Evolutionary conservation across 2,888 invertebrate genomes (phyloP).

Genomic region (Drosophila acutilabella): DNA sequence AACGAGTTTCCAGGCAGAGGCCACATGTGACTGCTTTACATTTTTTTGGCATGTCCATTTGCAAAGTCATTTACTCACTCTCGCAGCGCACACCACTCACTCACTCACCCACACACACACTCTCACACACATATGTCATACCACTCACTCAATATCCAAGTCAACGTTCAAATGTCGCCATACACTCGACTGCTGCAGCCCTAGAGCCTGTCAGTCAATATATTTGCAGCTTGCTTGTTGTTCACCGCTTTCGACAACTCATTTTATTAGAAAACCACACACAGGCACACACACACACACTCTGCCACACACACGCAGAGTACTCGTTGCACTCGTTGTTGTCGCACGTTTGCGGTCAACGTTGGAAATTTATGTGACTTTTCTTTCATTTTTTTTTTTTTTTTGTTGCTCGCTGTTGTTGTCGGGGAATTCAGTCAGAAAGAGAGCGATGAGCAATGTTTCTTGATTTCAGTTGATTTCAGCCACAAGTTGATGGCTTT

Average conservation of each 20-base stretch:
- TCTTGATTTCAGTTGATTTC: slow-evolving; percentile 56
- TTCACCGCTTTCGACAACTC: slow-evolving; percentile 75
- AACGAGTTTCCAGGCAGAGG: slow-evolving; percentile 17
- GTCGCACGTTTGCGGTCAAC: slow-evolving; percentile 74
- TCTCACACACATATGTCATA: neutral
- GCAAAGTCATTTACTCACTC: slow-evolving; percentile 75
- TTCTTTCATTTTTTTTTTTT: slow-evolving; percentile 34
- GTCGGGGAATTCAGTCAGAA: slow-evolving; percentile 13
- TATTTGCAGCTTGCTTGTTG: slow-evolving; percentile 64
- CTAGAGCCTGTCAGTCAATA: slow-evolving; percentile 71
- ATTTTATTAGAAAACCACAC: slow-evolving; percentile 70
- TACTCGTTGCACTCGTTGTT: slow-evolving; percentile 44
- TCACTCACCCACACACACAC: slow-evolving; percentile 26
- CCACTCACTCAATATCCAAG: slow-evolving; percentile 74
- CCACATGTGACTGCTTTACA: slow-evolving; percentile 71
- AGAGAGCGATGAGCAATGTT: slow-evolving; percentile 60
- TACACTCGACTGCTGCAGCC: slow-evolving; percentile 25
- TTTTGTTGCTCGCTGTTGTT: neutral
- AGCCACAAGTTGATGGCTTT: slow-evolving; percentile 30
- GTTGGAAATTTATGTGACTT: slow-evolving; percentile 72
- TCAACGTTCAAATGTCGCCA: slow-evolving; percentile 72
- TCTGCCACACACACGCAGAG: slow-evolving; percentile 4
- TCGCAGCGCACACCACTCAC: slow-evolving; percentile 31
- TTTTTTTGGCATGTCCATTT: slow-evolving; percentile 79
- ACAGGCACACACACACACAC: slow-evolving; percentile 22